phyloP scores from a whole-genome alignment of 1,140 invertebrate species.

The honey bee (Apis mellifera) region Amel_HAv3.1 CM009940.2:4995001-4995500 shows the following conservation, averaged over 20 bases:
- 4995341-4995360: not conserved
- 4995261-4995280: not conserved
- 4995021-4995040: too few relatives aligned
- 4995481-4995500: not conserved
- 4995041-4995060: not conserved
- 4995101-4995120: not conserved
- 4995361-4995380: not conserved
- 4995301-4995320: not conserved
- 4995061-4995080: too few relatives aligned
- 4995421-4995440: too few relatives aligned
- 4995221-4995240: not conserved
- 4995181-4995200: not conserved
- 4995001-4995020: too few relatives aligned
- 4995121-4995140: not conserved
- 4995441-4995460: too few relatives aligned
- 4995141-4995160: not conserved
- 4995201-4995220: not conserved
- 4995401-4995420: too few relatives aligned
- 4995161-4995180: conserved; percentile 3
- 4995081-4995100: not conserved
- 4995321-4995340: not conserved
- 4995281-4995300: not conserved
- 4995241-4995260: not conserved
- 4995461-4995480: not conserved
- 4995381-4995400: too few relatives aligned